Conservation (phyloP, 1,140 invertebrate genomes). For the Armadillidium nasatum region DNA sequence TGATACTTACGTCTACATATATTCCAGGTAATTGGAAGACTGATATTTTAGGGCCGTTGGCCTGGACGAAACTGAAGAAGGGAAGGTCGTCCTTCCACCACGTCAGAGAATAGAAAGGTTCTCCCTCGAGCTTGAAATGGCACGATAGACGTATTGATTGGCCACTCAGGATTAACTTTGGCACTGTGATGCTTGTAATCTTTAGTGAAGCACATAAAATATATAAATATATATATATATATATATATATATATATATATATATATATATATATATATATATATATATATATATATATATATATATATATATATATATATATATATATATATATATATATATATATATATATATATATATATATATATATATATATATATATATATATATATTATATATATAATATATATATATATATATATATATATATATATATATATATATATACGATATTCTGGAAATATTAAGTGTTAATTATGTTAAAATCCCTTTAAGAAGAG, state of each 20-base stretch:
- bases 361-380: too few species aligned
- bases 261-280: constrained; percentile 6
- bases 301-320: background rate
- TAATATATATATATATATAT: too few species aligned
- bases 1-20: constrained; percentile 27
- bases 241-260: constrained; percentile 6
- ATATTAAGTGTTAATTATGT: too few species aligned
- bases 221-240: constrained; percentile 5
- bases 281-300: constrained; percentile 1
- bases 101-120: constrained; percentile 22
- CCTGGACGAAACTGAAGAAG: constrained; percentile 23
- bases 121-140: constrained; percentile 27
- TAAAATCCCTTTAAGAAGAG: too few species aligned
- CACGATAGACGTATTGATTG: constrained; percentile 20
- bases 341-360: too few species aligned
- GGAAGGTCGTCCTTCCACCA: constrained; percentile 25
- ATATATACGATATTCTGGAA: too few species aligned
- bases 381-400: too few species aligned
- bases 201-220: background rate
- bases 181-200: constrained; percentile 19
- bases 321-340: constrained; percentile 6
- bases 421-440: too few species aligned
- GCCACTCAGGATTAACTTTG: constrained; percentile 18
- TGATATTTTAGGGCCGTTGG: background rate
- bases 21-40: constrained; percentile 17